Base-by-base conservation (phyloP, 2,888 invertebrate genomes). In the Leptinotarsa tumamoca region DNA sequence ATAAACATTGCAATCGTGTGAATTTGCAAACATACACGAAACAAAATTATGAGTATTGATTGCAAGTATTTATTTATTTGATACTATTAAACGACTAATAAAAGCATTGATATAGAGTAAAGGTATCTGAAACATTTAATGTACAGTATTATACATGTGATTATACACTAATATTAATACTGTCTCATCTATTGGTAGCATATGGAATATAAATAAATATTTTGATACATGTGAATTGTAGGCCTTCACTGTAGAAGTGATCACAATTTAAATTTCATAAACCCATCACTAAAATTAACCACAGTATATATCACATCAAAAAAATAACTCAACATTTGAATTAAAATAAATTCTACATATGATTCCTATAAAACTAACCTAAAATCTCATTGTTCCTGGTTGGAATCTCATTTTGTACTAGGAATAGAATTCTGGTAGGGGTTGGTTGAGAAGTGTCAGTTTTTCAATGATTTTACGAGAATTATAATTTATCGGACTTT, bases 1-100 rank as follows among this genome's bases (percentile, higher is more conserved):
- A 63, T 63, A 18, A 7, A 4, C 0, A 17, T 3, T 17, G 15
- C 43, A 43, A 43, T 43, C 43, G 2, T n/a, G 33, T 63, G 43
- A 43, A 13, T n/a, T n/a, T 43, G 10, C 43, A 43, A 27, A 33
- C 27, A 63, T 33, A 63, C n/a, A 33, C 1, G 1, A n/a, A 63
- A 63, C 10, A 63, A 15, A 17, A 33, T 63, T 17, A 33, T 63
- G 63, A 43, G 63, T 63, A 63, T 63, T 63, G 63, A 63, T 63
- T 43, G 63, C 63, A 43, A 63, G 43, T 63, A 27, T 27, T 63
- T 1, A 27, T 15, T 63, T 14, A 17, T 33, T n/a, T 33, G 27
- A 27, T 2, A 63, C 27, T 33, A 27, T 3, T 10, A n/a, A 33
- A 63, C 1, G 4, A 23, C 23, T 58, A 23, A 63, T 33, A 10